Evolutionary conservation across 2,888 invertebrate genomes (phyloP), one percentile per base, ranked within the genome.

Genomic region (Diarsia dahlii): DNA sequence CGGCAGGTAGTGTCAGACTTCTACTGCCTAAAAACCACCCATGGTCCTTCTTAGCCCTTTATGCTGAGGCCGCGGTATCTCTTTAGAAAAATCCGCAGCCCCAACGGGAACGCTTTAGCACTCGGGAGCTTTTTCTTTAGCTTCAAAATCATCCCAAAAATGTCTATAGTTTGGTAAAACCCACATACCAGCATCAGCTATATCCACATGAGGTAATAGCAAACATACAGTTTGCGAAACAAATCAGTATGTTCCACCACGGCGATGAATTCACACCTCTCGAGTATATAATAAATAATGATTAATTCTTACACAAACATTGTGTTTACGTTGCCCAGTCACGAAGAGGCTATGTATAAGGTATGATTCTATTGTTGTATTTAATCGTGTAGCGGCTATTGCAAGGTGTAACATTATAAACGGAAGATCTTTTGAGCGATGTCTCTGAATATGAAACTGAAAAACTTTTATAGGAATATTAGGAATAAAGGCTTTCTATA

Each of bases 271-370:
- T 84, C 62, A 74, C 81, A 84, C 84, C 50, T 84, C 54, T 20
- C 18, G 70, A 52, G 84, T 46, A 71, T 60, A 71, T 65, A 69
- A 71, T 65, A 84, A 84, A 80, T 66, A 74, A 71, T 71, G 67
- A 82, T 80, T 60, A 23, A 79, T 79, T 74, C 56, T 79, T 83
- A 58, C 68, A 84, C 81, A 81, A 74, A 81, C 84, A 74, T n/a
- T 28, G 64, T 69, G 78, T 78, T 83, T 74, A 64, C 46, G 28
- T 71, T 23, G 52, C 23, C 60, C 2, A 23, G 84, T 71, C 81
- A 82, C 81, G 81, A 54, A 56, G 60, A 73, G 48, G 50, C 58
- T 69, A 39, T 62, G 52, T 52, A n/a, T 76, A 46, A 54, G n/a
- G 28, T 50, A 67, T 60, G 48, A 60, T 68, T 50, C 34, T 64